Evolutionary conservation across 2,113 vertebrate species (phyloP).

Genomic region (Gorilla gorilla): DNA sequence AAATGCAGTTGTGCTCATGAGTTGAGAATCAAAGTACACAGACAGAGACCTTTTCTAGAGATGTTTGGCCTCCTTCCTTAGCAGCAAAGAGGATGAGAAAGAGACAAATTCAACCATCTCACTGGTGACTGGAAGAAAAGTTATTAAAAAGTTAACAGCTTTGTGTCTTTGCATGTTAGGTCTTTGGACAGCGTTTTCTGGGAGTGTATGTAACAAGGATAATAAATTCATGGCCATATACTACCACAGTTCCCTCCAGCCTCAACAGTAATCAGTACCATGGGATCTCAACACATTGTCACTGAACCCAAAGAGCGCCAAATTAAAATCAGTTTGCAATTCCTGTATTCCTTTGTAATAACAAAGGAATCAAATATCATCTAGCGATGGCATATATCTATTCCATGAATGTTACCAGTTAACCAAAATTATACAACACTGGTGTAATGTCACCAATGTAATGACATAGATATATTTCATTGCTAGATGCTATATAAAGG

Average conservation of each 20-base stretch:
- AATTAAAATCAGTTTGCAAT: no score
- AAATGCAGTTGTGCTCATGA: constrained; percentile 52
- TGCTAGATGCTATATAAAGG: not conserved
- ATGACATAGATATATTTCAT: not conserved
- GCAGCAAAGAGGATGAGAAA: not conserved
- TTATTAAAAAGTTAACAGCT: not conserved
- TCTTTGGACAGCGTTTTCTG: not conserved
- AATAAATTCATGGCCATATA: not conserved
- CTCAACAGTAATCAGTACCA: not conserved
- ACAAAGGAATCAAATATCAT: no score
- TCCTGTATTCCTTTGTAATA: no score
- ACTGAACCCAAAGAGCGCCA: not conserved
- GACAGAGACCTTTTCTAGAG: constrained; percentile 44
- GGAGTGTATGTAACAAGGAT: not conserved
- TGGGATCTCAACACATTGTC: not conserved
- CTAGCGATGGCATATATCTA: no score
- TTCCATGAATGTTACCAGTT: no score
- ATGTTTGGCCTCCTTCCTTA: constrained; percentile 32
- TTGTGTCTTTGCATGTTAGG: not conserved
- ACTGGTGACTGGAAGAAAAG: not conserved
- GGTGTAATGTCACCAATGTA: no score
- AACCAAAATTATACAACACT: no score
- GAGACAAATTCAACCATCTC: not conserved
- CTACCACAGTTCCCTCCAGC: not conserved
- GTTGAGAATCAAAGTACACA: constrained; percentile 35